Percentiles rank a stretch among this genome's conserved stretches.
These are phyloP conservation scores for Pandion haliaetus DNA, from an alignment of 2,113 vertebrate genomes.

Conservation along the genomic window DNA sequence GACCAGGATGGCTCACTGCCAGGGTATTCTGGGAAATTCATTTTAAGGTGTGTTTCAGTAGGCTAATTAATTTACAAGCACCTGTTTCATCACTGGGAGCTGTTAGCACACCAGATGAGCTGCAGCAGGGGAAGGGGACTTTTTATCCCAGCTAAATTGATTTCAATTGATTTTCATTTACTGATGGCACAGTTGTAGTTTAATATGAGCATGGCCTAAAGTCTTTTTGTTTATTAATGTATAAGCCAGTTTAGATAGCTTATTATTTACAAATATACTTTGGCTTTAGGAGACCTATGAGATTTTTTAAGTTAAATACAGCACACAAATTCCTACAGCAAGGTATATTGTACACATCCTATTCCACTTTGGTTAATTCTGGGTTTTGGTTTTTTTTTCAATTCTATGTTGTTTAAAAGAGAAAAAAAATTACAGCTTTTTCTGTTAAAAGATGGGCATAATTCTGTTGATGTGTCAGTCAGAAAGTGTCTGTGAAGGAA, in stretches of 20 bases:
- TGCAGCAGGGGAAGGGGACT: slow-evolving; percentile 71
- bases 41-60: slow-evolving; percentile 88
- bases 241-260: background rate
- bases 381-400: background rate
- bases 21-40: slow-evolving; percentile 79
- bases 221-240: background rate
- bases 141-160: slow-evolving; percentile 76
- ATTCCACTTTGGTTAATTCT: background rate
- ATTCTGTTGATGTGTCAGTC: background rate
- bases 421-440: background rate
- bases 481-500: background rate
- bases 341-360: background rate
- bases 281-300: background rate
- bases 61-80: slow-evolving; percentile 94
- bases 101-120: slow-evolving; percentile 77
- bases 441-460: background rate
- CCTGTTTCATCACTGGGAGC: slow-evolving; percentile 84
- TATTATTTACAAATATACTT: background rate
- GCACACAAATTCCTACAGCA: background rate
- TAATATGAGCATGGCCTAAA: slow-evolving; percentile 41
- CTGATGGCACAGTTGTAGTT: slow-evolving; percentile 69
- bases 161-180: slow-evolving; percentile 82
- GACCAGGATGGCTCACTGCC: slow-evolving; percentile 86
- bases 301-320: background rate
- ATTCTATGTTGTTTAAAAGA: background rate